Base-by-base conservation (phyloP, 37 sponge, comb jelly and placozoan genomes). In the Spongia lamella region DNA sequence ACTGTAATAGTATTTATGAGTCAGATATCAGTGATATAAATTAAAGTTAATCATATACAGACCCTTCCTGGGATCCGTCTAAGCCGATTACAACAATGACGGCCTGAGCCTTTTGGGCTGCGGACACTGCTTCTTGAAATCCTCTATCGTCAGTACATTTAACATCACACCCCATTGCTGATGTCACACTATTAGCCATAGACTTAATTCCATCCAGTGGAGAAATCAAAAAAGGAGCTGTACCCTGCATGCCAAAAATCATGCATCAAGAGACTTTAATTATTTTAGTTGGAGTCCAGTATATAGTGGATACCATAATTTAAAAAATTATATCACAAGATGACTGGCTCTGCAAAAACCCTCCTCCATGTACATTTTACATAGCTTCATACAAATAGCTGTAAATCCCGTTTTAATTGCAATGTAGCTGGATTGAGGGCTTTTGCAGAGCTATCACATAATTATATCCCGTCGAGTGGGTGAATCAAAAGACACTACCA, bases 161-260 rank as follows among this genome's bases (percentile, higher is more conserved):
- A 34, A 92, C 92, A 63, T 87, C 73, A 67, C 92, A 92, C 0
- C 92, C 92, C 26, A 51, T 38, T 37, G 76, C 80, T 7, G 66
- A 76, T 5, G 61, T 36, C 17, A 87, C 80, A 30, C 59, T 19
- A 14, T 57, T 62, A 21, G 76, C 78, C 35, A 63, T 37, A 11
- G 77, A 39, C 64, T 78, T 61, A 4, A 92, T 53, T 14, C 88
- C 92, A 52, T 66, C 53, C 53, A 83, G 37, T 3, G 92, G 92
- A 61, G 84, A 83, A 39, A 92, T 87, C 37, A 92, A 66, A 26
- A 53, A 92, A 19, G 92, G 92, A 20, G 92, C 88, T 38, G 58
- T 79, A 9, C 88, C 92, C 88, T 92, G 52, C 15, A 55, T 61
- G 17, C 22, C 38, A n/a, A n/a, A n/a, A n/a, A n/a, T n/a, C n/a